Conservation (phyloP, 2,113 vertebrate genomes). For the Psophia crepitans region DNA sequence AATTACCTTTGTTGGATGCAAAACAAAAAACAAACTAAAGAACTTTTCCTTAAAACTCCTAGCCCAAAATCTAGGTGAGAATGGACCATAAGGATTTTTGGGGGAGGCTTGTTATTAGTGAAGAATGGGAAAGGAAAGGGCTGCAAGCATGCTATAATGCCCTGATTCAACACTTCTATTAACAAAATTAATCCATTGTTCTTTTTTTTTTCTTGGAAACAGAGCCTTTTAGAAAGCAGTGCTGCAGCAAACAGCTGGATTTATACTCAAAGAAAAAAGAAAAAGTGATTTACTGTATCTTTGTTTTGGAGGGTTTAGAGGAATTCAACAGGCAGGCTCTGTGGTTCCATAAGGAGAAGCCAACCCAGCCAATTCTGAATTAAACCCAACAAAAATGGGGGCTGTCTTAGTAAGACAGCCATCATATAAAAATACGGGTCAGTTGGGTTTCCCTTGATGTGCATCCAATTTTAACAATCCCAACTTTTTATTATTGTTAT, state of each 20-base stretch:
- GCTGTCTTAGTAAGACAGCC: neutral
- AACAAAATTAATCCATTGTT: neutral
- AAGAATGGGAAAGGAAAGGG: neutral
- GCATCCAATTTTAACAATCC: slow-evolving; percentile 8
- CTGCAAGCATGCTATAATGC: neutral
- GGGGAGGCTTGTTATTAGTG: neutral
- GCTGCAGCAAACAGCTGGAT: neutral
- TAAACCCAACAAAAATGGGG: slow-evolving; percentile 16
- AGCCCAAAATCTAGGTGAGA: neutral
- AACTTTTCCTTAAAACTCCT: neutral
- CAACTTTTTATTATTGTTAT: slow-evolving; percentile 1
- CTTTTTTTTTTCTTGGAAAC: neutral
- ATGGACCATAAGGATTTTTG: neutral
- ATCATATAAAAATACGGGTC: neutral
- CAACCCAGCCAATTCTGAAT: slow-evolving; percentile 28
- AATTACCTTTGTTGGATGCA: neutral
- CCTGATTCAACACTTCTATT: neutral
- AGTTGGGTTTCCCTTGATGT: neutral
- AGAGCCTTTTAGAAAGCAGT: neutral
- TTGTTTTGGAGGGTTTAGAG: slow-evolving; percentile 38
- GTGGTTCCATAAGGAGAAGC: slow-evolving; percentile 22
- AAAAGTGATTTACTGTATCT: slow-evolving; percentile 48
- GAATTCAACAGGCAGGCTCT: neutral
- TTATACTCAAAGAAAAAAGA: neutral
- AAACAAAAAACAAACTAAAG: neutral